Evolutionary conservation across 2,113 vertebrate genomes (phyloP).

Genomic region (Tragelaphus imberbis): DNA sequence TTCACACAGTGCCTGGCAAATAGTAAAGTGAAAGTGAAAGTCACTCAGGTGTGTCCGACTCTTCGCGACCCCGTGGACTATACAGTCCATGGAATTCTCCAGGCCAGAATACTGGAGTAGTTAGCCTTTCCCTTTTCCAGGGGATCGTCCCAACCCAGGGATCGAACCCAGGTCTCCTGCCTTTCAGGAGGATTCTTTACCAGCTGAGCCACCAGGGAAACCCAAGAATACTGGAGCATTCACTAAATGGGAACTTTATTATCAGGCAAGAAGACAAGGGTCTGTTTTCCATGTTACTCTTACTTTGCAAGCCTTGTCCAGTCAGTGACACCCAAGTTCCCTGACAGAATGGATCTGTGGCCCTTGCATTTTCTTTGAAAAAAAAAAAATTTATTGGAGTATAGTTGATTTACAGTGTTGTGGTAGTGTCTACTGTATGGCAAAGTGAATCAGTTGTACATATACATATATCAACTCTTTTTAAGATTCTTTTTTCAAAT

Average conservation of each 20-base stretch:
- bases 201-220: background rate
- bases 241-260: background rate
- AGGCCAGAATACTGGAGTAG: background rate
- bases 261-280: background rate
- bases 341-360: background rate
- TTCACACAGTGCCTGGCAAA: background rate
- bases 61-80: background rate
- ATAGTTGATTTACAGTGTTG: background rate
- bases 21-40: background rate
- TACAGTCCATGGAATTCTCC: background rate
- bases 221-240: background rate
- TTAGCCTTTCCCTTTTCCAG: background rate
- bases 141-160: background rate
- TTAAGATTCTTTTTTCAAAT: background rate
- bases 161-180: background rate
- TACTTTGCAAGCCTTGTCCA: background rate
- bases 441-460: background rate
- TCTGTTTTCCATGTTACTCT: background rate
- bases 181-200: background rate
- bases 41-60: accelerated
- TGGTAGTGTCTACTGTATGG: background rate
- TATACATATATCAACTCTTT: background rate
- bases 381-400: background rate
- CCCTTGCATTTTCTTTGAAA: background rate
- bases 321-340: background rate